A percentile compares a stretch with the other conserved stretches of the same genome.
Evolutionary conservation across 2,888 invertebrate species (phyloP).

Genomic region (Ectemnius lituratus): DNA sequence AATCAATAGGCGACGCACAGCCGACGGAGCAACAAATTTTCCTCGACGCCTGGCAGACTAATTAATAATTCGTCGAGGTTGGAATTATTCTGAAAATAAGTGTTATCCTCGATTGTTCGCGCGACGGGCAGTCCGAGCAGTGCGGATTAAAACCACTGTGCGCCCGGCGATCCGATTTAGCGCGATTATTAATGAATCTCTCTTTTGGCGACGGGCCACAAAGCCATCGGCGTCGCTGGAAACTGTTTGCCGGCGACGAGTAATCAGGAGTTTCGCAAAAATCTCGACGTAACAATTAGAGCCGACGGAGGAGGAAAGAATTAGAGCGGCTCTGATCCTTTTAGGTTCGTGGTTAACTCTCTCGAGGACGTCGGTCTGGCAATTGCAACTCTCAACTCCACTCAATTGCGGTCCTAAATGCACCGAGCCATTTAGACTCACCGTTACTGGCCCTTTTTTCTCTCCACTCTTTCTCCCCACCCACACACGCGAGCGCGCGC

Average conservation of each 20-base stretch:
- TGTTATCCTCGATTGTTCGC: neutral
- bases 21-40: neutral
- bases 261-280: too few species aligned
- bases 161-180: too few species aligned
- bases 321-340: constrained; percentile 48
- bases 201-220: too few species aligned
- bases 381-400: constrained; percentile 36
- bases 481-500: constrained; percentile 28
- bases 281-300: constrained; percentile 31
- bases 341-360: constrained; percentile 8
- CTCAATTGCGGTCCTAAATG: constrained; percentile 53
- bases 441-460: constrained; percentile 31
- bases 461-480: constrained; percentile 25
- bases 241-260: too few species aligned
- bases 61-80: neutral
- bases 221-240: too few species aligned
- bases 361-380: constrained; percentile 36
- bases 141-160: too few species aligned
- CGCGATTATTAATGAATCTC: too few species aligned
- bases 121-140: neutral
- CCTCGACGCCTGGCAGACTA: too few species aligned
- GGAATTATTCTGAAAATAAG: neutral
- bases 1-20: neutral
- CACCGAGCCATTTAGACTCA: constrained; percentile 44
- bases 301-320: constrained; percentile 18